Percentiles rank a stretch among this genome's conserved stretches.
phyloP scores from a whole-genome alignment of 2,797 vertebrate species.

The Urophycis tenuis region DNA sequence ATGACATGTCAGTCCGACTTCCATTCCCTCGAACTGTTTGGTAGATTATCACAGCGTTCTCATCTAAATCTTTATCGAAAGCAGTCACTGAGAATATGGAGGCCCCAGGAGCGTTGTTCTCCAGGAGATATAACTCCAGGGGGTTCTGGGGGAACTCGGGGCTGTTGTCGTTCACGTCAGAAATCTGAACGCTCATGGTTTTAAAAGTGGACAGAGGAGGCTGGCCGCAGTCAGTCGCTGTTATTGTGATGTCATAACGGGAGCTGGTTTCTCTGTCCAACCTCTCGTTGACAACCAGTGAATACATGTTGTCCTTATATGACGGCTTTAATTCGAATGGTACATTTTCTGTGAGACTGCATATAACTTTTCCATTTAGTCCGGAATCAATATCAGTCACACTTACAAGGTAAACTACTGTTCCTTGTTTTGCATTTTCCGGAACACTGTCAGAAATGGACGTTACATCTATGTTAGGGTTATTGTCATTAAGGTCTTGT shows the following conservation, averaged over 20 bases:
- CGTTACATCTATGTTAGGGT: conserved; percentile 61
- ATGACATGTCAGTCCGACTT: conserved; percentile 19
- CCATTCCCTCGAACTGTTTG: conserved; percentile 22
- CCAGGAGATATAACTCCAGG: conserved; percentile 51
- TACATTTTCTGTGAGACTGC: conserved; percentile 33
- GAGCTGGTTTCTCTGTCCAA: conserved; percentile 54
- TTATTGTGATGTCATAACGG: conserved; percentile 56
- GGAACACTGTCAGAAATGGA: conserved; percentile 48
- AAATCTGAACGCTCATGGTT: conserved; percentile 51
- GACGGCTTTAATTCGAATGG: conserved; percentile 62
- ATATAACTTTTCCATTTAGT: conserved; percentile 51
- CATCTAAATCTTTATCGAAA: conserved; percentile 42
- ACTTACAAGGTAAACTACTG: conserved; percentile 56
- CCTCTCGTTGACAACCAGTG: conserved; percentile 47
- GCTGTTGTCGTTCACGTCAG: conserved; percentile 64
- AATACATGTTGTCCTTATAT: conserved; percentile 62
- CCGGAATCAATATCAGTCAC: conserved; percentile 58
- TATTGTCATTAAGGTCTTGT: conserved; percentile 64
- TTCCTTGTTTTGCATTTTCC: conserved; percentile 51
- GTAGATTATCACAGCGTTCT: conserved; percentile 53
- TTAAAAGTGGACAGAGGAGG: conserved; percentile 55
- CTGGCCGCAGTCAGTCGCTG: conserved; percentile 56
- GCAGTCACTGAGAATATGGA: conserved; percentile 54
- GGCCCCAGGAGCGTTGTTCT: conserved; percentile 55
- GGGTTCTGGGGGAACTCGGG: conserved; percentile 49